Evolutionary conservation across 2,888 invertebrate genomes (phyloP).

Genomic region (Limenitis camilla): DNA sequence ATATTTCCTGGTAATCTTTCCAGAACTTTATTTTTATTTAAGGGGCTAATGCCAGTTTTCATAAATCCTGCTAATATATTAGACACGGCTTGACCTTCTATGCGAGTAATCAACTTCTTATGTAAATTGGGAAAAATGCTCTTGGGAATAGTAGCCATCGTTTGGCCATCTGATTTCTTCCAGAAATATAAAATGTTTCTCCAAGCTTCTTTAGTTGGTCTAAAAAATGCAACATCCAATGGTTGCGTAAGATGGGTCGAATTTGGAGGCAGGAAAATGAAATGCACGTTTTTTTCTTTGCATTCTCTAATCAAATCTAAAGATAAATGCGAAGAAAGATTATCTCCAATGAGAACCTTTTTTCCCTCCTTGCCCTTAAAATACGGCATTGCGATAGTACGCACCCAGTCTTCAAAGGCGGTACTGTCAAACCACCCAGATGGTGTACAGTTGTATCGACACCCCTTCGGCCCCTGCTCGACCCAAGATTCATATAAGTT

Average conservation of each 20-base stretch:
- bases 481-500: constrained; percentile 23
- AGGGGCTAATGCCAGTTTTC: constrained; percentile 25
- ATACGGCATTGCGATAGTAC: constrained; percentile 8
- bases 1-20: constrained; percentile 17
- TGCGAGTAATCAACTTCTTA: constrained; percentile 19
- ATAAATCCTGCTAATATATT: constrained; percentile 26
- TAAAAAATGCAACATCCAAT: constrained; percentile 31
- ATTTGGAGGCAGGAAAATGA: constrained; percentile 38
- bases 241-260: constrained; percentile 38
- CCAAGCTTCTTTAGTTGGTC: constrained; percentile 34
- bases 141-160: constrained; percentile 21
- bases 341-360: background rate
- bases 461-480: constrained; percentile 19
- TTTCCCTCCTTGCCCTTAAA: background rate
- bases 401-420: constrained; percentile 25
- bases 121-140: constrained; percentile 25
- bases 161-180: constrained; percentile 25
- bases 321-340: background rate
- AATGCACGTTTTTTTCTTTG: constrained; percentile 35
- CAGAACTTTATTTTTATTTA: constrained; percentile 20
- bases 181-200: constrained; percentile 23
- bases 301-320: constrained; percentile 24
- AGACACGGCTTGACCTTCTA: constrained; percentile 10
- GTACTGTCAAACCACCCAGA: constrained; percentile 25
- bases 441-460: constrained; percentile 23